Conservation (phyloP, 2,888 invertebrate genomes). For the Boloria selene region DNA sequence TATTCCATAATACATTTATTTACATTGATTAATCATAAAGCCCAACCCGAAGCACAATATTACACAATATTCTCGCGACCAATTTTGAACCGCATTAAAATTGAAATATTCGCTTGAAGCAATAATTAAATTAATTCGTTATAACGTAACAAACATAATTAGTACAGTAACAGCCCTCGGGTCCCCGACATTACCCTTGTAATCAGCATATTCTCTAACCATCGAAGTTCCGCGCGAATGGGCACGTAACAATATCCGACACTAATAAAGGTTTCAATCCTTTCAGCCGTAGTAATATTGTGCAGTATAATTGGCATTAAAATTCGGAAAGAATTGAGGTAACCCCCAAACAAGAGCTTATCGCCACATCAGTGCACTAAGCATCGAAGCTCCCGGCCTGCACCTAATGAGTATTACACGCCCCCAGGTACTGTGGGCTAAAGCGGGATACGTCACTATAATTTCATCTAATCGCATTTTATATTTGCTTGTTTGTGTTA, state of each 20-base stretch:
- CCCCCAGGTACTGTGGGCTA: conserved; percentile 67
- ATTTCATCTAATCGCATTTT: conserved; percentile 18
- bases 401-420: conserved; percentile 66
- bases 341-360: conserved; percentile 74
- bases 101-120: conserved; percentile 26
- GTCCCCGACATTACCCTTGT: conserved; percentile 42
- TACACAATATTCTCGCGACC: background rate
- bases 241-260: conserved; percentile 75
- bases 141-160: conserved; percentile 26
- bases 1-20: no score
- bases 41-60: background rate
- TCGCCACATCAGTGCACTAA: conserved; percentile 67
- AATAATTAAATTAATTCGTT: conserved; percentile 38
- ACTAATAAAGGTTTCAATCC: conserved; percentile 77
- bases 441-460: conserved; percentile 25
- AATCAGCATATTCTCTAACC: conserved; percentile 44
- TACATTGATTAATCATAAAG: background rate
- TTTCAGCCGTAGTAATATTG: conserved; percentile 71
- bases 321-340: conserved; percentile 73
- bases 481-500: conserved; percentile 13
- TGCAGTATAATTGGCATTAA: conserved; percentile 79
- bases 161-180: conserved; percentile 39
- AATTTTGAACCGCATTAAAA: conserved; percentile 10
- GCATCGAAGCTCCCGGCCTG: conserved; percentile 46
- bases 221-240: conserved; percentile 60